Evolutionary conservation across 2,113 vertebrate species (phyloP), one percentile per base, ranked within the genome.

Genomic region (Tyrannus savana): DNA sequence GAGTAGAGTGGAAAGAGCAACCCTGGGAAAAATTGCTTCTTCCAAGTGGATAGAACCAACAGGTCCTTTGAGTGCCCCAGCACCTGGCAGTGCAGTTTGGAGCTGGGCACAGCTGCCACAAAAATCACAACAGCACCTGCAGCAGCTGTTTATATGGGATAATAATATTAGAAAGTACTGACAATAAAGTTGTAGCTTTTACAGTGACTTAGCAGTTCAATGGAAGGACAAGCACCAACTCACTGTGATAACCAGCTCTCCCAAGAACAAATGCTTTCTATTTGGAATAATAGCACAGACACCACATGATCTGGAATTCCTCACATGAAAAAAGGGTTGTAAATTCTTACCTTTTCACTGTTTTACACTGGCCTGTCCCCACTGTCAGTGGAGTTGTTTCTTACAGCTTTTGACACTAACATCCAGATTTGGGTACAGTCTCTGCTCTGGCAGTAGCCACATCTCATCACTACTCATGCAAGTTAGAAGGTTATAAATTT

Each of bases 11-110:
- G 23, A 31, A 63, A 50, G 39, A 69, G 23, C 27, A 76, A 9
- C 13, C 21, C 35, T 73, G 44, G 14, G 35, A 85, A 31, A 81
- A 77, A 53, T 31, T 33, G 10, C 37, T 72, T 81, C 25, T 88
- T 69, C 23, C 39, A 35, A 59, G 39, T 12, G 11, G 13, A 42
- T 27, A 42, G 27, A 77, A 22, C 6, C 0, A 1, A 68, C 1
- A 3, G n/a, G 8, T 82, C 39, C 53, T 66, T 53, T 0, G 1
- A 12, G 10, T 84, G 23, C 10, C 23, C 35, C 8, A 9, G 33
- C 19, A 56, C 2, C 3, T 2, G 30, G 37, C 31, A 33, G n/a
- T 18, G 19, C 16, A 24, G 25, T 66, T 56, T 30, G 37, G 62
- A 80, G 53, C 22, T 62, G 52, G 37, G 25, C 59, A 58, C 18